A percentile compares a stretch with the other conserved stretches of the same genome.
Evolutionary conservation across 2,113 vertebrate species (phyloP).

Genomic region (Aptenodytes forsteri): DNA sequence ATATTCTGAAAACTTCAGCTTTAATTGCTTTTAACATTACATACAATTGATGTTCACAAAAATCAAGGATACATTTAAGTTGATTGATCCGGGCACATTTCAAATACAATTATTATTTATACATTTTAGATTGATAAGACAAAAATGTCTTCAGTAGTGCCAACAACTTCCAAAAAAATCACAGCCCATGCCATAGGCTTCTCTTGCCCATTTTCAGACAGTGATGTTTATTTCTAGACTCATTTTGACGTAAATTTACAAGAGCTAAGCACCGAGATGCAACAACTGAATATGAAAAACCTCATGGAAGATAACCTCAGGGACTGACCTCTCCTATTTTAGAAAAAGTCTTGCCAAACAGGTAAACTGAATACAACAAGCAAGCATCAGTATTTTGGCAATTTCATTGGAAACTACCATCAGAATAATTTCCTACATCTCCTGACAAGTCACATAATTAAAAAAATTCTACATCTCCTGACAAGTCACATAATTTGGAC

Average conservation of each 20-base stretch:
- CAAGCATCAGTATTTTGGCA: not conserved
- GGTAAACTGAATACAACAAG: not conserved
- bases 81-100: not conserved
- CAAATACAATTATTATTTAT: not conserved
- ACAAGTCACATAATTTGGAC: not conserved
- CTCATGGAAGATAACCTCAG: not conserved
- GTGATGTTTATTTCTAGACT: not conserved
- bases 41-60: not conserved
- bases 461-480: not conserved
- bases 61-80: not conserved
- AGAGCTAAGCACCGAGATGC: not conserved
- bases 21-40: not conserved
- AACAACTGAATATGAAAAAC: not conserved
- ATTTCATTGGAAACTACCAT: not conserved
- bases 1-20: not conserved
- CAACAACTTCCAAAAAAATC: not conserved
- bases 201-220: not conserved
- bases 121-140: not conserved
- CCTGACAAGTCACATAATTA: not conserved
- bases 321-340: not conserved
- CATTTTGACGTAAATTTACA: not conserved
- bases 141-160: not conserved
- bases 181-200: not conserved
- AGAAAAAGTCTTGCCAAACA: not conserved
- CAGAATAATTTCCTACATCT: not conserved